phyloP scores from a whole-genome alignment of 2,888 invertebrate genomes.

The Nudaria mundana region DNA sequence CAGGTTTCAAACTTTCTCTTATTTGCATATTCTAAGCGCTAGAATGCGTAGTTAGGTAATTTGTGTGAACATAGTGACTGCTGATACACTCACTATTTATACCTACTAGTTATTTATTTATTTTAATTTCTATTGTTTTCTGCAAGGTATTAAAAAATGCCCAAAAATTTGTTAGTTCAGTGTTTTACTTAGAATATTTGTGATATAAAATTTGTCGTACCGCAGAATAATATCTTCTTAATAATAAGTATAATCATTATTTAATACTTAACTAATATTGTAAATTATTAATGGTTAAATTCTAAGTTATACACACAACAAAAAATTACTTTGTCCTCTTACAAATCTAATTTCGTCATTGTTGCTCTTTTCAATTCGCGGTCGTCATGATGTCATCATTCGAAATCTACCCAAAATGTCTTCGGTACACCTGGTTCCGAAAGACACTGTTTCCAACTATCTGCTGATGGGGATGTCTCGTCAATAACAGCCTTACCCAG shows the following conservation, averaged over 20 bases:
- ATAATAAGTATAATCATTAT: not conserved
- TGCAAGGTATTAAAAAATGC: not conserved
- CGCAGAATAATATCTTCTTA: constrained; percentile 12
- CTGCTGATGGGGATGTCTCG: constrained; percentile 78
- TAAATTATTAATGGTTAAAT: constrained; percentile 8
- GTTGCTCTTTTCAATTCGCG: constrained; percentile 19
- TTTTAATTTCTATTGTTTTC: not conserved
- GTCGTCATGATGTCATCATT: constrained; percentile 55
- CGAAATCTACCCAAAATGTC: constrained; percentile 82
- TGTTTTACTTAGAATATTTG: constrained; percentile 25
- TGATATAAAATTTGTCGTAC: constrained; percentile 28
- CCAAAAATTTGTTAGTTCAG: constrained; percentile 3
- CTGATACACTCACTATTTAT: too few species aligned
- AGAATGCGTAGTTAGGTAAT: too few species aligned
- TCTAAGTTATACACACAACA: constrained; percentile 26
- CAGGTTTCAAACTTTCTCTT: too few species aligned
- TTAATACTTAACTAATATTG: constrained; percentile 10
- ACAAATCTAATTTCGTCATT: constrained; percentile 28
- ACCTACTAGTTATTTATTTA: not conserved
- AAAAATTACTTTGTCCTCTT: constrained; percentile 15
- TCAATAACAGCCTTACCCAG: constrained; percentile 85
- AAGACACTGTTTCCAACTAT: constrained; percentile 83
- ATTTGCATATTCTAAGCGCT: too few species aligned
- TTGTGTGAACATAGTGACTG: too few species aligned
- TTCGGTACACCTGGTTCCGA: constrained; percentile 78